Evolutionary conservation across 2,113 vertebrate species (phyloP).

Genomic region (Takifugu flavidus): DNA sequence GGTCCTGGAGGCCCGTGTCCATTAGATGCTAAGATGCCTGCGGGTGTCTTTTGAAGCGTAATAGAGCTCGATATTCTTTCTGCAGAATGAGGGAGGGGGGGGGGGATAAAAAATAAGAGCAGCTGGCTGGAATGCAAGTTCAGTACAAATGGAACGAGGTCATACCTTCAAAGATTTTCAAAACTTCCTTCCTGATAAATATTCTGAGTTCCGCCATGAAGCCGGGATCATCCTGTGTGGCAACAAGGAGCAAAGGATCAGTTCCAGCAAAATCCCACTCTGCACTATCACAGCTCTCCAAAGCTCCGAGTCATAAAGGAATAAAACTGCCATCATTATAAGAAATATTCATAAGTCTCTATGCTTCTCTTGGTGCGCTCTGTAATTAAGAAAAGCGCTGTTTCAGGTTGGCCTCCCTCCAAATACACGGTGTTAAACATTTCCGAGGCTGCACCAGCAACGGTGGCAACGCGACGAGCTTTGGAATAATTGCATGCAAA

Average conservation of each 20-base stretch:
- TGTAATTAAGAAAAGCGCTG: too few relatives aligned
- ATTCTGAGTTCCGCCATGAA: constrained; percentile 89
- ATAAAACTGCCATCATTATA: constrained; percentile 19
- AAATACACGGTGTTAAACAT: not conserved
- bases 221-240: constrained; percentile 76
- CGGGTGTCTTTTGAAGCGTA: constrained; percentile 82
- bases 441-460: constrained; percentile 9
- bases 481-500: constrained; percentile 39
- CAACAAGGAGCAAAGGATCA: too few relatives aligned
- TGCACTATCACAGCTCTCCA: too few relatives aligned
- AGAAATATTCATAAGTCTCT: too few relatives aligned
- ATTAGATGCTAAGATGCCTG: constrained; percentile 86
- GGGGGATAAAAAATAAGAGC: too few relatives aligned
- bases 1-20: constrained; percentile 84
- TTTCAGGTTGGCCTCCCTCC: too few relatives aligned
- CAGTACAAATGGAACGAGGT: not conserved
- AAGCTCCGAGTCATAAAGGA: constrained; percentile 11
- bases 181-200: constrained; percentile 87
- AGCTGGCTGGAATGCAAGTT: too few relatives aligned
- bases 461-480: constrained; percentile 23
- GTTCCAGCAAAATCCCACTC: too few relatives aligned
- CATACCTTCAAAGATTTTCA: constrained; percentile 91
- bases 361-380: too few relatives aligned
- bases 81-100: constrained; percentile 20
- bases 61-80: constrained; percentile 79